Percentiles rank a stretch among this genome's conserved stretches.
phyloP scores from a whole-genome alignment of 1,140 invertebrate species.

The Saccostrea glomerata region DNA sequence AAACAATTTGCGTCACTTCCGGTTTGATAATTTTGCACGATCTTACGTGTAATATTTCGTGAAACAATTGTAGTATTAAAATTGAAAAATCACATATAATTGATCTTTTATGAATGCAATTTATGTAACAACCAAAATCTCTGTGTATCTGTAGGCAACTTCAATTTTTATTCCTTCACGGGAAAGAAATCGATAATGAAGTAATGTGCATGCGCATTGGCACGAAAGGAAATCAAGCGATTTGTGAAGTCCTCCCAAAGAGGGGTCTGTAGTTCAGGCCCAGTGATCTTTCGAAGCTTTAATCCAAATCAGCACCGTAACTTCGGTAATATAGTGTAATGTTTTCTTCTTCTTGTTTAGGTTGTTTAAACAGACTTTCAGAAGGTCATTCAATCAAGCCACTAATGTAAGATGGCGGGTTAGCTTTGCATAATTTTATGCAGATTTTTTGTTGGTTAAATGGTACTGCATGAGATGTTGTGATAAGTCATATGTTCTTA shows the following conservation, averaged over 20 bases:
- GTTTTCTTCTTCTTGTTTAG: neutral
- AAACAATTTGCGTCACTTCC: conserved; percentile 4
- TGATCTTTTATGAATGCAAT: no score
- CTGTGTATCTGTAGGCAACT: no score
- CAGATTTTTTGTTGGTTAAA: conserved; percentile 2
- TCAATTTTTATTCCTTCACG: neutral
- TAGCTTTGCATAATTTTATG: conserved; percentile 33
- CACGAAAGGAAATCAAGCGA: conserved; percentile 46
- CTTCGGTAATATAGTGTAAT: neutral
- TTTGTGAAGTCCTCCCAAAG: conserved; percentile 56
- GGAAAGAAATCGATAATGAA: conserved; percentile 31
- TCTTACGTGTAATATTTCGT: neutral
- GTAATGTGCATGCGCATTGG: conserved; percentile 54
- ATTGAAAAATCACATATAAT: no score
- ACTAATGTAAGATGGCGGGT: conserved; percentile 28
- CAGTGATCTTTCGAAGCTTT: conserved; percentile 30
- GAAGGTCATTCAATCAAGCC: neutral
- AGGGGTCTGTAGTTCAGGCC: conserved; percentile 34
- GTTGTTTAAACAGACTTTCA: neutral
- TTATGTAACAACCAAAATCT: no score
- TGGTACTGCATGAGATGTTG: neutral
- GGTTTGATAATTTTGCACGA: neutral
- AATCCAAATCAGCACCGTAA: conserved; percentile 1
- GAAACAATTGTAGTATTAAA: neutral
- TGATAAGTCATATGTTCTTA: neutral